Base-by-base conservation (phyloP, 2,888 invertebrate species). In the Ormyrus rosae region DNA sequence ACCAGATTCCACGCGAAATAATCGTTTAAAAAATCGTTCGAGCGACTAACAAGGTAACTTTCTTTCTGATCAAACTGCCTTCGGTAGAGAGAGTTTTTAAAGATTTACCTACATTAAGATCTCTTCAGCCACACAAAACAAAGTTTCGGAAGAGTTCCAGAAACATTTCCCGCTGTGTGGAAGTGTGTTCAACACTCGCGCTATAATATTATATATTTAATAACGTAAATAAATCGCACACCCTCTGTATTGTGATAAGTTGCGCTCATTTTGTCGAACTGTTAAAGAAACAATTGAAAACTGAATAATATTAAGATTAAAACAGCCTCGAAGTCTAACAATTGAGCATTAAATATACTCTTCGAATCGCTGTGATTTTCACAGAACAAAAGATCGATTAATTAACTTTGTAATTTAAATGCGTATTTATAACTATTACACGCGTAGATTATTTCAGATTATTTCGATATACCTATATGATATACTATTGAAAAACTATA, bases 211-310 rank as follows among this genome's bases (percentile, higher is more conserved):
- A 50, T 68, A 56, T 63, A 55, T 48, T 34, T 11, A 64, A 3
- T 55, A 45, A 68, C 19, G 19, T 19, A 55, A 71, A 72, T 50
- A 72, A 55, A 56, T 60, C 75, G 73, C 73, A 70, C 65, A 80
- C 83, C 65, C 69, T 60, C 69, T 67, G 48, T 83, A 84, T 83
- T 85, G 84, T 85, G 85, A 85, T 85, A 84, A 84, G 83, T 82
- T 84, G 80, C 82, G 83, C 83, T 82, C 68, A 78, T 83, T 81
- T 69, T 58, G 6, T 60, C 61, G 51, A 68, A 51, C 48, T 78
- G 71, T 75, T 71, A 56, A 61, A 19, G 19, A 74, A 61, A 50
- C 60, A 67, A 73, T 74, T 68, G 51, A 60, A 67, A 70, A 45
- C 64, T 56, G 13, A 13, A 45, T 76, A 77, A 65, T 72, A 9